Evolutionary conservation across 2,113 vertebrate species (phyloP).

Genomic region (Reinhardtius hippoglossoides): DNA sequence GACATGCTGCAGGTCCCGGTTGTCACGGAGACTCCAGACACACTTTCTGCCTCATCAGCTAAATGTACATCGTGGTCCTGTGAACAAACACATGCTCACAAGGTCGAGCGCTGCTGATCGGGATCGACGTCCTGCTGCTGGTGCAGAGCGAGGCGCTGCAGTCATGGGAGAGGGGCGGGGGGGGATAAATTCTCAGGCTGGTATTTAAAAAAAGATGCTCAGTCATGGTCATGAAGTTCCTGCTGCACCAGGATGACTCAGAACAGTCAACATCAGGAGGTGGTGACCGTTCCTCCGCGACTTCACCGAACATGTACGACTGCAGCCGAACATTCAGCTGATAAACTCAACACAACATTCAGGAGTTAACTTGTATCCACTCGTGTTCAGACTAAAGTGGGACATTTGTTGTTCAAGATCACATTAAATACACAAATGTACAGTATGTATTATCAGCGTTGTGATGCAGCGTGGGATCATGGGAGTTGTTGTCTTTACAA

Average conservation of each 20-base stretch:
- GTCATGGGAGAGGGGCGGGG: not conserved
- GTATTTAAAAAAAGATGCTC: slow-evolving; percentile 31
- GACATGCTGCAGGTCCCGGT: slow-evolving; percentile 31
- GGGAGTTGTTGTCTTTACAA: too few relatives aligned
- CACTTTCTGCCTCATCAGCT: not conserved
- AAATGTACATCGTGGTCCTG: not conserved
- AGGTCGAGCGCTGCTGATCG: not conserved
- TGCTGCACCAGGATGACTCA: slow-evolving; percentile 31
- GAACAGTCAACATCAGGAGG: slow-evolving; percentile 37
- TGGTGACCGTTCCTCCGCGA: not conserved
- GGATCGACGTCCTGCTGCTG: slow-evolving; percentile 12
- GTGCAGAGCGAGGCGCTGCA: not conserved
- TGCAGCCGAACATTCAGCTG: too few relatives aligned
- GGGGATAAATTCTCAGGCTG: not conserved
- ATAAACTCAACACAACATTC: too few relatives aligned
- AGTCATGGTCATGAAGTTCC: slow-evolving; percentile 36
- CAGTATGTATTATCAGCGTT: too few relatives aligned
- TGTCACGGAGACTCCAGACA: slow-evolving; percentile 6
- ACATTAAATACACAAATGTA: too few relatives aligned
- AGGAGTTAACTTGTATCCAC: too few relatives aligned
- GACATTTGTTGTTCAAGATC: too few relatives aligned
- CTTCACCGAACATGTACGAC: not conserved
- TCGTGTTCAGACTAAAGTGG: too few relatives aligned
- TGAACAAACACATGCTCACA: not conserved
- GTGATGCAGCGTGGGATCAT: too few relatives aligned